phyloP scores from a whole-genome alignment of 2,888 invertebrate species.

The Cinara cedri region DNA sequence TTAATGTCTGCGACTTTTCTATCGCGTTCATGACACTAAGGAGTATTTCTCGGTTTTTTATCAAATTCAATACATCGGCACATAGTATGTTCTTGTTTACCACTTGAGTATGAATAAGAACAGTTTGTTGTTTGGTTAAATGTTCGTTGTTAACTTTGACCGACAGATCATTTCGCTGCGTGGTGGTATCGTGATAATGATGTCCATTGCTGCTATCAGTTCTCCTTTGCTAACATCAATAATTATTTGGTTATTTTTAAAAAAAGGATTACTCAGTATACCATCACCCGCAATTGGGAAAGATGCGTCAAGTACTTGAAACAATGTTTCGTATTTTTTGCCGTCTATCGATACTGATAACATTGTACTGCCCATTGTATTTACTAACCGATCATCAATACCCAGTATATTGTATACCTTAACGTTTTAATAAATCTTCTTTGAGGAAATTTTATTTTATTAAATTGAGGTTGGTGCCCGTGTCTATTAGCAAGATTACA shows the following conservation, averaged over 20 bases:
- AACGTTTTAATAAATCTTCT: not conserved
- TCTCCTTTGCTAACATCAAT: not conserved
- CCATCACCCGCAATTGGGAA: conserved; percentile 5
- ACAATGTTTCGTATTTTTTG: not conserved
- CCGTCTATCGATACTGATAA: not conserved
- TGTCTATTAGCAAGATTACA: not conserved
- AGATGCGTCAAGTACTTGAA: not conserved
- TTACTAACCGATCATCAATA: not conserved
- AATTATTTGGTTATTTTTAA: not conserved
- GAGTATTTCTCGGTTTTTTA: not conserved
- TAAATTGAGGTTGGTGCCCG: not conserved
- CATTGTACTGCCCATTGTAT: not conserved
- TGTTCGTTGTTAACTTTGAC: not conserved
- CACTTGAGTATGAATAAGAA: not conserved
- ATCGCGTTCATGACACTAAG: not conserved
- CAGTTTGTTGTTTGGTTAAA: not conserved
- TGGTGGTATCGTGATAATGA: not conserved
- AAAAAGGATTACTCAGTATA: not conserved
- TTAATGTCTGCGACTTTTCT: not conserved
- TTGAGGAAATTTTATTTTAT: not conserved
- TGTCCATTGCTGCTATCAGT: not conserved
- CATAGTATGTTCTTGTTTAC: not conserved
- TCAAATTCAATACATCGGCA: not conserved
- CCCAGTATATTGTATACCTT: not conserved
- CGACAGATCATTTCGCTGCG: not conserved